A percentile compares a stretch with the other conserved stretches of the same genome.
Evolutionary conservation across 2,113 vertebrate genomes (phyloP).

Genomic region (Microcebus lehilahytsara): DNA sequence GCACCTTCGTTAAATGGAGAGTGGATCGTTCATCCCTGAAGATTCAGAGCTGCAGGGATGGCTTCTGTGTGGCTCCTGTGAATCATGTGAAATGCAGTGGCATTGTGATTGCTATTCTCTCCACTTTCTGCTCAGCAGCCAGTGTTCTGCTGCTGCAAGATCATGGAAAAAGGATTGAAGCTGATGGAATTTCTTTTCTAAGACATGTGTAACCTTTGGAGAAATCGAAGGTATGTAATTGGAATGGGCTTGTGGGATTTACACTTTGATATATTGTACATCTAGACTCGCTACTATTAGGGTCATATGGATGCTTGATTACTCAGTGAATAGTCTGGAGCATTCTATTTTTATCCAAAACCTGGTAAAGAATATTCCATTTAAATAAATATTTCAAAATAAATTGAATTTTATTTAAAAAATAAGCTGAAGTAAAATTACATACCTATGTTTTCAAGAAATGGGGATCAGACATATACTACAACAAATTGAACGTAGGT

Average conservation of each 20-base stretch:
- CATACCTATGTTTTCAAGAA: neutral
- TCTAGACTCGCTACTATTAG: neutral
- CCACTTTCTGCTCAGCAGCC: neutral
- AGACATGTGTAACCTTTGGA: neutral
- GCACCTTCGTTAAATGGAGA: neutral
- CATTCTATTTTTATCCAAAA: conserved; percentile 13
- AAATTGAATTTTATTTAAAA: neutral
- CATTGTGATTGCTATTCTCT: neutral
- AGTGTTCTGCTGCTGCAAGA: neutral
- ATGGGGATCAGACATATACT: neutral
- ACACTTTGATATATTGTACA: neutral
- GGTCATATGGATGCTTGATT: neutral
- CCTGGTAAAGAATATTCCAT: neutral
- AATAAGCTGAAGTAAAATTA: neutral
- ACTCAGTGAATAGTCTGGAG: neutral
- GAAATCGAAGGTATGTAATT: neutral
- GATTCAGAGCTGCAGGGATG: neutral
- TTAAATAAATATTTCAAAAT: neutral
- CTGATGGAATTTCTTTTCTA: neutral
- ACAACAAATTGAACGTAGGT: neutral
- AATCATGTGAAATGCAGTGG: too few species aligned
- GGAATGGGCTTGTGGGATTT: neutral
- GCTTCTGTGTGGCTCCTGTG: fast-evolving
- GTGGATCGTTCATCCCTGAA: neutral
- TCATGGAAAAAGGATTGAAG: neutral